phyloP scores from a whole-genome alignment of 2,888 invertebrate species.

The Andrena trimmerana region DNA sequence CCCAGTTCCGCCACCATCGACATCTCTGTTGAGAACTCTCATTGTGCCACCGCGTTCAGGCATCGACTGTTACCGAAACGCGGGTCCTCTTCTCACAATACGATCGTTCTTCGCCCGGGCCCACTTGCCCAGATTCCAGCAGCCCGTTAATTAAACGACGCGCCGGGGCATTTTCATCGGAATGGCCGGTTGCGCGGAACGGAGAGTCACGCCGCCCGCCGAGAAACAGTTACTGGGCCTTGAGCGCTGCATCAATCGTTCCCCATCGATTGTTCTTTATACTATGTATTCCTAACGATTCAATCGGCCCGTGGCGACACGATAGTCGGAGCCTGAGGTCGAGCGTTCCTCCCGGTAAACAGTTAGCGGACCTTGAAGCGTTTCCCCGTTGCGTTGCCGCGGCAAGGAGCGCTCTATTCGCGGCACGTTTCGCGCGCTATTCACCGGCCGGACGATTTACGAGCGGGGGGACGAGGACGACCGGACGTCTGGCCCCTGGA shows the following conservation, averaged over 20 bases:
- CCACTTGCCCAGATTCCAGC: not conserved
- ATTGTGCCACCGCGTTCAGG: not conserved
- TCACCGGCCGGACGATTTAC: constrained; percentile 25
- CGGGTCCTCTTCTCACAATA: not conserved
- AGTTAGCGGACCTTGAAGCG: constrained; percentile 48
- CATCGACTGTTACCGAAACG: constrained; percentile 5
- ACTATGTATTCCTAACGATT: constrained; percentile 23
- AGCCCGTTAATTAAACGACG: constrained; percentile 19
- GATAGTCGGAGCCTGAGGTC: constrained; percentile 13
- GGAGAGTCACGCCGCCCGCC: constrained; percentile 26
- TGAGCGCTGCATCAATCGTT: constrained; percentile 34
- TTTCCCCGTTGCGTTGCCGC: constrained; percentile 22
- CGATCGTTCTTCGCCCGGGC: too few species aligned
- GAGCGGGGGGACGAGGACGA: constrained; percentile 20
- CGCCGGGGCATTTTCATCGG: constrained; percentile 25
- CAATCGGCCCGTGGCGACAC: constrained; percentile 19
- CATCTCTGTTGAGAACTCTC: not conserved
- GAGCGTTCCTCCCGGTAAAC: constrained; percentile 32
- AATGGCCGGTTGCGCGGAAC: constrained; percentile 23
- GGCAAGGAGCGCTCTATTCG: constrained; percentile 15
- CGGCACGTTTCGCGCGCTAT: constrained; percentile 25
- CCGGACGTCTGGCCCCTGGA: constrained; percentile 14
- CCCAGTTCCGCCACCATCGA: not conserved
- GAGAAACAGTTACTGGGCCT: constrained; percentile 53
- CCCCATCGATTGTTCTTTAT: constrained; percentile 33